phyloP scores from a whole-genome alignment of 2,888 invertebrate species.

The Antitype chi region DNA sequence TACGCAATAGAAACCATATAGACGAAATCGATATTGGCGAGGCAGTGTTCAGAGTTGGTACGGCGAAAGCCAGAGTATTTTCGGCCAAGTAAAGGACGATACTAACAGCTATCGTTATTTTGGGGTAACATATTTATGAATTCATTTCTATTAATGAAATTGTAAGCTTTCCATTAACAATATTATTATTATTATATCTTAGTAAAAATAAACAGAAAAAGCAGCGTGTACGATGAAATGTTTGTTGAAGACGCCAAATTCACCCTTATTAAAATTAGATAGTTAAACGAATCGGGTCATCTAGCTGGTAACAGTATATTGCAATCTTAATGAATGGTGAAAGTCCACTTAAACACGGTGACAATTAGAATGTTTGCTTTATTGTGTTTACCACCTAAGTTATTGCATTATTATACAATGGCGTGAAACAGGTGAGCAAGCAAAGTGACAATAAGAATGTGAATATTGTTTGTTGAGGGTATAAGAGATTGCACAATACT shows the following conservation, averaged over 20 bases:
- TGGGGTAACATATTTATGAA: not conserved
- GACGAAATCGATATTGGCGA: slow-evolving; percentile 58
- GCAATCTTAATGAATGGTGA: not conserved
- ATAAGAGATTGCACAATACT: not conserved
- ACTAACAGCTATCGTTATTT: slow-evolving; percentile 10
- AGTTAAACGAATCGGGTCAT: not conserved
- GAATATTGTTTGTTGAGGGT: not conserved
- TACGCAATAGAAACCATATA: slow-evolving; percentile 55
- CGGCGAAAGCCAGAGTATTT: slow-evolving; percentile 30
- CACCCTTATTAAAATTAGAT: not conserved
- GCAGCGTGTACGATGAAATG: not conserved
- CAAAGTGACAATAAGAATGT: not conserved
- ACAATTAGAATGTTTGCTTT: not conserved
- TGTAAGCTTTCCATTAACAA: no score
- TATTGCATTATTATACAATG: not conserved
- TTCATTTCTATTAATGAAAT: not conserved
- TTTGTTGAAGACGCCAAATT: not conserved
- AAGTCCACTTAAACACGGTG: not conserved
- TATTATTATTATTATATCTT: not conserved
- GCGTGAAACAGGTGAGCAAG: not conserved
- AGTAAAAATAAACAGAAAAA: not conserved
- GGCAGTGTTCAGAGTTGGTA: slow-evolving; percentile 32
- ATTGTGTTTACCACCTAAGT: not conserved
- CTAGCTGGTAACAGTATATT: not conserved
- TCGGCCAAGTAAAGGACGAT: slow-evolving; percentile 28